Evolutionary conservation across 2,888 invertebrate species (phyloP).

Genomic region (Leptinotarsa haldemani): DNA sequence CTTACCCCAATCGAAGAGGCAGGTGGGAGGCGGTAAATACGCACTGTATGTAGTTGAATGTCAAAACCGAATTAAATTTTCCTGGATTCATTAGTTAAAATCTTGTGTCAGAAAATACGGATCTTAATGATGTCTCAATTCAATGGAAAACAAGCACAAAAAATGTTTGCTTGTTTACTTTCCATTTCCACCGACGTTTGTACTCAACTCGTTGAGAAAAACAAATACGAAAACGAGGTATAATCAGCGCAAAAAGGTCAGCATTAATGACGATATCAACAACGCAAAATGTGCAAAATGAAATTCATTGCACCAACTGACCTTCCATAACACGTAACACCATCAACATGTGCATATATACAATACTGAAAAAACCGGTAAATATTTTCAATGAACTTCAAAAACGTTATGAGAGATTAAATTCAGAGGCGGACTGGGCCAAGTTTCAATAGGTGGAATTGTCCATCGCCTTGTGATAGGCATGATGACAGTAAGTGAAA

Average conservation of each 20-base stretch:
- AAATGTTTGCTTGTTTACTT: not conserved
- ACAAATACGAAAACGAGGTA: not conserved
- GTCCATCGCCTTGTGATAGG: too few relatives aligned
- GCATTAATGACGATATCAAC: slow-evolving; percentile 19
- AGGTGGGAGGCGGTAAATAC: too few relatives aligned
- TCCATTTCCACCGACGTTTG: not conserved
- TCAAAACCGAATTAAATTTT: too few relatives aligned
- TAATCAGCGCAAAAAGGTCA: slow-evolving; percentile 1
- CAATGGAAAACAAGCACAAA: not conserved
- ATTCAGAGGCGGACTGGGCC: not conserved
- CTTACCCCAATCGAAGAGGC: too few relatives aligned
- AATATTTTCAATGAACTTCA: slow-evolving; percentile 17
- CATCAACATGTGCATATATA: slow-evolving; percentile 17
- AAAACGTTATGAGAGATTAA: not conserved
- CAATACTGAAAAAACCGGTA: slow-evolving; percentile 7
- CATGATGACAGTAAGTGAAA: too few relatives aligned
- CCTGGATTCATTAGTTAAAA: too few relatives aligned
- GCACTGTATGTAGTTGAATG: too few relatives aligned
- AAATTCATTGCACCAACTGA: slow-evolving; percentile 33
- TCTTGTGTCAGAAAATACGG: too few relatives aligned
- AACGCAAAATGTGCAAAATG: slow-evolving; percentile 28
- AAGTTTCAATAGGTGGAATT: too few relatives aligned
- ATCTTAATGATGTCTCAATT: too few relatives aligned
- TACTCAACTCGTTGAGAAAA: not conserved
- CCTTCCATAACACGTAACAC: slow-evolving; percentile 31